These are phyloP conservation scores for Trachymyrmex cornetzi DNA, from an alignment of 1,140 invertebrate genomes.

Conservation along the genomic window DNA sequence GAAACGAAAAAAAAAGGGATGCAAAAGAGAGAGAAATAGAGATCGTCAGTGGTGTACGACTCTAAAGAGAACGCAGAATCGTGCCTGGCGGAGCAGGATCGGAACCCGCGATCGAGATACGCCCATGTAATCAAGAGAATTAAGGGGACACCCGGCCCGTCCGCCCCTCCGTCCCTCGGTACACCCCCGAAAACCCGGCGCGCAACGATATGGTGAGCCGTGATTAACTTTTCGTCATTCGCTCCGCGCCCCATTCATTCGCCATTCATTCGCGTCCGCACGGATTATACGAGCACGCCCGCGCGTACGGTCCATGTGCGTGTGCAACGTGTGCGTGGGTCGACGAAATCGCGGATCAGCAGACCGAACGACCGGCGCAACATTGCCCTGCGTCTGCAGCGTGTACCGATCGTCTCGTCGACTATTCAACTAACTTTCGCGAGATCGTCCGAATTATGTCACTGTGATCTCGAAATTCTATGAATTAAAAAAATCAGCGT, in stretches of 20 bases:
- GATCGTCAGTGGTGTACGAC: slow-evolving; percentile 40
- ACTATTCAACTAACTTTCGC: slow-evolving; percentile 26
- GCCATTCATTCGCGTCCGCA: slow-evolving; percentile 86
- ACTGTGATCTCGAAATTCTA: neutral
- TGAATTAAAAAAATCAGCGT: too few relatives aligned
- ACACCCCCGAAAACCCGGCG: slow-evolving; percentile 81
- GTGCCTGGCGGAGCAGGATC: slow-evolving; percentile 63
- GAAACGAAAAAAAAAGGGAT: slow-evolving; percentile 16
- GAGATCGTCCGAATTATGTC: slow-evolving; percentile 5
- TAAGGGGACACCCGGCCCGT: slow-evolving; percentile 74
- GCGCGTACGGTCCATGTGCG: slow-evolving; percentile 56
- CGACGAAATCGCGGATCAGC: slow-evolving; percentile 70
- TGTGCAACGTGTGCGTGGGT: slow-evolving; percentile 64
- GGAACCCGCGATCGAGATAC: slow-evolving; percentile 78
- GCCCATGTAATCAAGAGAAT: slow-evolving; percentile 87
- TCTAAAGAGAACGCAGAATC: slow-evolving; percentile 51
- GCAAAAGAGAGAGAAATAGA: slow-evolving; percentile 50
- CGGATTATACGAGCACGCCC: slow-evolving; percentile 80
- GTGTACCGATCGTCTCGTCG: slow-evolving; percentile 44
- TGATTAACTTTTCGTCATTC: slow-evolving; percentile 87
- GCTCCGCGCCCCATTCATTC: slow-evolving; percentile 86
- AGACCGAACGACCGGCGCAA: slow-evolving; percentile 69
- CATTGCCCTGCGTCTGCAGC: slow-evolving; percentile 9
- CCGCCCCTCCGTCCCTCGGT: slow-evolving; percentile 58
- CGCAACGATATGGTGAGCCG: slow-evolving; percentile 85